These are phyloP conservation scores for Diplodus puntazzo DNA, from an alignment of 2,797 vertebrate species.

Conservation along the genomic window DNA sequence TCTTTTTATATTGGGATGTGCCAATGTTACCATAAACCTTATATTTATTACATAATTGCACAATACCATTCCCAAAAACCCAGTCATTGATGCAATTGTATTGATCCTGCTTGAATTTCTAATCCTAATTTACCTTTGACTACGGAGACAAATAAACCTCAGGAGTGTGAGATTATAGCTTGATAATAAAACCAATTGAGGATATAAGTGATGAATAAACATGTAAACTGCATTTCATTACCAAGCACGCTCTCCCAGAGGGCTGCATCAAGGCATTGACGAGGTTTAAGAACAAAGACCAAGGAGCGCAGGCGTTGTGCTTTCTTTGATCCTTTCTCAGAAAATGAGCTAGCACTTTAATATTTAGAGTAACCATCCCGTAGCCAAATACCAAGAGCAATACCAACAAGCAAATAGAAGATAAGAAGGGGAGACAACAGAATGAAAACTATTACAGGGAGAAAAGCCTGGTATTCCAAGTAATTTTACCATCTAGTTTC, in stretches of 20 bases:
- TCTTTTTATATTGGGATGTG: background rate
- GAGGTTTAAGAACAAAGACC: constrained; percentile 13
- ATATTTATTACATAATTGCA: too few relatives aligned
- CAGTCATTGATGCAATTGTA: background rate
- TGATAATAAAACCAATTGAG: constrained; percentile 27
- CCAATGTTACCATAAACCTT: background rate
- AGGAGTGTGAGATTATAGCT: constrained; percentile 37
- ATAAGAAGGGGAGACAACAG: background rate
- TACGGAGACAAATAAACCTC: constrained; percentile 23
- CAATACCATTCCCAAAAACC: background rate
- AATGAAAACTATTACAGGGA: constrained; percentile 12
- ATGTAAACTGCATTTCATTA: constrained; percentile 22
- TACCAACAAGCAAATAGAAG: constrained; percentile 5
- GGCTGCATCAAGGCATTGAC: background rate
- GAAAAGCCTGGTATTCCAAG: constrained; percentile 7
- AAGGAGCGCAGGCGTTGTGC: background rate
- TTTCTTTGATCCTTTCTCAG: constrained; percentile 10
- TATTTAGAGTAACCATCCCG: constrained; percentile 7
- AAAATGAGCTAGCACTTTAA: constrained; percentile 25
- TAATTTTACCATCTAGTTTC: constrained; percentile 16
- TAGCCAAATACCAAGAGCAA: constrained; percentile 9
- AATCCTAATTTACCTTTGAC: constrained; percentile 25
- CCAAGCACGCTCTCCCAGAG: background rate
- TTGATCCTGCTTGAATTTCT: constrained; percentile 10
- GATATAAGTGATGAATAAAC: constrained; percentile 19